Base-by-base conservation (phyloP, 2,888 invertebrate genomes). In the Prosopocoilus inquinatus region DNA sequence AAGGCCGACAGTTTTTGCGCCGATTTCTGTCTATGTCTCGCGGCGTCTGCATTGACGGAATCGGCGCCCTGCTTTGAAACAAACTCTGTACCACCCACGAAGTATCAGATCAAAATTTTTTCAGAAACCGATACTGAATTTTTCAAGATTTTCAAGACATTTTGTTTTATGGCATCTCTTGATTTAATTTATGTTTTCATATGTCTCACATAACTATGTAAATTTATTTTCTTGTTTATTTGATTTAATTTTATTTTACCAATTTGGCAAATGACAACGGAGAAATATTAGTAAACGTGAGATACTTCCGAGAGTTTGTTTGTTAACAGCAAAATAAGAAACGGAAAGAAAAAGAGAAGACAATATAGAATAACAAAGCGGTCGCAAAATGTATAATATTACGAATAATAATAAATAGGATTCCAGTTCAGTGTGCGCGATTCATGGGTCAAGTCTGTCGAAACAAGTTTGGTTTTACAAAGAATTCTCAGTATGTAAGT, bases 401-500 rank as follows among this genome's bases (percentile, higher is more conserved):
- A 47, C 47, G 13, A 34, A 47, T 34, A 47, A 28, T 28, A 28
- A 47, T 47, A 47, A 47, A 47, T 47, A 47, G 47, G 32, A 15
- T 47, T 35, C 34, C 47, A 34, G 47, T 47, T 47, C 13, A n/a
- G 47, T 47, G 35, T 47, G 9, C 32, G 32, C 20, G 47, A 55
- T 45, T 45, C 45, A 43, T 49, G 46, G 46, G 20, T 35, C 55
- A 20, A 47, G 47, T 47, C 33, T 56, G 54, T 51, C 59, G 49
- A 50, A 57, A 57, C 59, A 59, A 57, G 53, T 59, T 47, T 47
- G 57, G 53, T 57, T 55, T 48, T 50, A 49, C 55, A 55, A 57
- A 61, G 59, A 58, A 60, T 58, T 48, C 59, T 58, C 47, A 50
- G 56, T 51, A 61, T 58, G 58, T 62, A 61, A 61, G 62, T 50